Evolutionary conservation across 2,888 invertebrate species (phyloP), one percentile per base, ranked within the genome.

Genomic region (Xestia xanthographa): DNA sequence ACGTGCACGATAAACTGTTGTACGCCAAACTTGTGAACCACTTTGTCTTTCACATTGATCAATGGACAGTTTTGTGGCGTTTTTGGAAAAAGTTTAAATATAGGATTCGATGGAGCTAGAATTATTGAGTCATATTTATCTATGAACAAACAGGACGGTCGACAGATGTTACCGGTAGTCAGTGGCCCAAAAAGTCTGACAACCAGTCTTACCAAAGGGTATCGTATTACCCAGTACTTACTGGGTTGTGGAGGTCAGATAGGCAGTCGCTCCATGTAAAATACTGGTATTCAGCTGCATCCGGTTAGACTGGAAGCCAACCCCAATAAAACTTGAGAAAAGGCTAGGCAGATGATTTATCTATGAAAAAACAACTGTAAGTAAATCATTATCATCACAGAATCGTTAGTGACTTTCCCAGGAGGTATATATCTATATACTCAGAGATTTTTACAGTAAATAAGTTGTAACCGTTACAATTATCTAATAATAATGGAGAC

Each of bases 1-100:
- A 72, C 56, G 50, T 45, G 68, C 79, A 84, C 86, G 78, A 80
- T 80, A 77, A 86, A 82, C 82, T 86, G 85, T 86, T n/a, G n/a
- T n/a, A n/a, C n/a, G n/a, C 80, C 69, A 79, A 86, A 86, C 78
- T 85, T 65, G 63, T 72, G 73, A 74, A 82, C 66, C 60, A 68
- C 71, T 80, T 82, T 82, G 79, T 84, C 66, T 82, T 72, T 79
- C 77, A 84, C 48, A 77, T 67, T 80, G 73, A 80, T 75, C 72
- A 69, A 79, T 77, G 62, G 50, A 84, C 29, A 67, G 68, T 77
- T 75, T 78, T 74, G 69, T 62, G 50, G 9, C 11, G 20, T 11
- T 77, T 73, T 5, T 85, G 66, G 66, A 65, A 26, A 3, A 66
- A 66, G 29, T 76, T 80, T 34, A 26, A 66, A 74, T 58, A n/a